These are phyloP conservation scores for Streblospio benedicti DNA, from an alignment of 1,140 invertebrate species.

Conservation along the genomic window DNA sequence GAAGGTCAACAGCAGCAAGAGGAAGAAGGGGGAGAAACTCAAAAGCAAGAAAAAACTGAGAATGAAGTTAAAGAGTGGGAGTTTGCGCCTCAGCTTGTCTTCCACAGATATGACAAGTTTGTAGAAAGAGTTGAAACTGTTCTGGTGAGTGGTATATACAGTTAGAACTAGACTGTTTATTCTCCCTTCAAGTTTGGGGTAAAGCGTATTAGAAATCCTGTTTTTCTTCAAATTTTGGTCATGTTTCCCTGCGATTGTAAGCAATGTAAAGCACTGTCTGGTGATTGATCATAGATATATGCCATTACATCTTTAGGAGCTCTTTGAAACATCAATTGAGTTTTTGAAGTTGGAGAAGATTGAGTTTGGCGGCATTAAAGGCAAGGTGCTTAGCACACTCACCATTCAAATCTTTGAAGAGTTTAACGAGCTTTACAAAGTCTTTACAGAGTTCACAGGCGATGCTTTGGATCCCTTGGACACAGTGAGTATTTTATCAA, in stretches of 20 bases:
- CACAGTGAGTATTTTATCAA: slow-evolving; percentile 35
- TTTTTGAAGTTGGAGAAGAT: slow-evolving; percentile 91
- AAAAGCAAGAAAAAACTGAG: too few relatives aligned
- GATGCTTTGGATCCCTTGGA: slow-evolving; percentile 86
- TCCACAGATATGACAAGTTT: slow-evolving; percentile 75
- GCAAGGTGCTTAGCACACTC: slow-evolving; percentile 61
- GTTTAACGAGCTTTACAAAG: slow-evolving; percentile 79
- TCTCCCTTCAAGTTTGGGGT: too few relatives aligned
- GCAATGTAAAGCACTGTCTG: too few relatives aligned
- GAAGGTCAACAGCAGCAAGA: too few relatives aligned
- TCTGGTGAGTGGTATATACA: slow-evolving; percentile 53
- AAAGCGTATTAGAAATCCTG: too few relatives aligned
- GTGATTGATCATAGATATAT: too few relatives aligned
- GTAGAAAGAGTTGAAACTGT: slow-evolving; percentile 70
- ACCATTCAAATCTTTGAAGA: slow-evolving; percentile 69
- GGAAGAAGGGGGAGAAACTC: too few relatives aligned
- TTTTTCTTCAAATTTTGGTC: too few relatives aligned
- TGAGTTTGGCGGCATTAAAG: slow-evolving; percentile 84
- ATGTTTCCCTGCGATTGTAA: too few relatives aligned
- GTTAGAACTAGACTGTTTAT: not conserved
- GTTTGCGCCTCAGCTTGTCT: slow-evolving; percentile 79
- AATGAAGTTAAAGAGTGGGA: slow-evolving; percentile 66
- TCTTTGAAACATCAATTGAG: slow-evolving; percentile 84
- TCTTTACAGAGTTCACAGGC: slow-evolving; percentile 70
- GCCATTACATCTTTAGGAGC: slow-evolving; percentile 53